Percentiles rank a stretch among this genome's conserved stretches.
Evolutionary conservation across 1,140 invertebrate species (phyloP).

Genomic region (Ylistrum balloti): DNA sequence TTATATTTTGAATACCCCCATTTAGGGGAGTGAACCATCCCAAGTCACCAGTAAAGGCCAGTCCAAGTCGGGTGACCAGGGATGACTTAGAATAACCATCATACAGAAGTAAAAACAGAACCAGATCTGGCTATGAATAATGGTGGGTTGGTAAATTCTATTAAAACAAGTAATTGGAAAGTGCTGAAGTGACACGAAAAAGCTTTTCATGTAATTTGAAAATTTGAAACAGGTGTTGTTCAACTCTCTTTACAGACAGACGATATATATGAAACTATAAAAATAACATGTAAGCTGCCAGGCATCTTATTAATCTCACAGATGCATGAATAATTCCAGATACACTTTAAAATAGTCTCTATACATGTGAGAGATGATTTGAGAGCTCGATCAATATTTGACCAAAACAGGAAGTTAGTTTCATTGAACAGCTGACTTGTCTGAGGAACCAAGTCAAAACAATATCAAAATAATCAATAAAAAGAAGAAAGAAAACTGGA

Average conservation of each 20-base stretch:
- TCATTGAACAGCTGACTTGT: not conserved
- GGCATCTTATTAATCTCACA: not conserved
- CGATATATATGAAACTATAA: not conserved
- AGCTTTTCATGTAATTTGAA: constrained; percentile 35
- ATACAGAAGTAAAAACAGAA: not conserved
- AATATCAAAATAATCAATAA: not conserved
- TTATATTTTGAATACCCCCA: too few species aligned
- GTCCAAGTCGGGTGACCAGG: not conserved
- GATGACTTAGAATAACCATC: not conserved
- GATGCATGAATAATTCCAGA: not conserved
- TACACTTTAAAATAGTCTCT: not conserved
- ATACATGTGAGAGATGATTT: not conserved
- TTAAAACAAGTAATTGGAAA: constrained; percentile 23
- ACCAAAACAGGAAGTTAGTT: not conserved
- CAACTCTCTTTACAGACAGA: not conserved
- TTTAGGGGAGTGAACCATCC: not conserved
- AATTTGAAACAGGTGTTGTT: constrained; percentile 13
- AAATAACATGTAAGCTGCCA: not conserved
- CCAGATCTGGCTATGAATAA: not conserved
- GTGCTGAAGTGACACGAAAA: constrained; percentile 15
- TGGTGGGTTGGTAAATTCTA: not conserved
- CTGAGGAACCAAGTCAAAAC: not conserved
- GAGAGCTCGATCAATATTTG: not conserved
- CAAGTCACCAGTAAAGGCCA: not conserved
- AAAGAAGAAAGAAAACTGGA: too few species aligned